Conservation (phyloP, 2,797 vertebrate species). For the Octomys mimax region DNA sequence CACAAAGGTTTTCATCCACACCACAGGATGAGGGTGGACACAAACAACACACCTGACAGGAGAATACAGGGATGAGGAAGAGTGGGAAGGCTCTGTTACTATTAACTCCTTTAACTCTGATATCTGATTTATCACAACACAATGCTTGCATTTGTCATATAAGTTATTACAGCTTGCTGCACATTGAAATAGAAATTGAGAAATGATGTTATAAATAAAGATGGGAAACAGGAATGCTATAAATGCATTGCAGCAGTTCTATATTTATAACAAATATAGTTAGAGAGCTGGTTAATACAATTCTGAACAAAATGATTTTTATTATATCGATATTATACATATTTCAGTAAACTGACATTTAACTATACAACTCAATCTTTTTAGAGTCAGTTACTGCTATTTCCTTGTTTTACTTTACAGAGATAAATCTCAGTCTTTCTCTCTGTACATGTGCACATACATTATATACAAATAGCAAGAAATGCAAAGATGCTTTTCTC, state of each 20-base stretch:
- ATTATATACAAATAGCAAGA: background rate
- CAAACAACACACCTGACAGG: background rate
- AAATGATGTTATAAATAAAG: background rate
- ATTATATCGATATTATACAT: background rate
- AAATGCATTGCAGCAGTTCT: background rate
- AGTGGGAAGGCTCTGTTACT: background rate
- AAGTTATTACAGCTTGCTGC: constrained; percentile 19
- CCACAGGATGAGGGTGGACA: background rate
- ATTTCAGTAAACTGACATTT: constrained; percentile 52
- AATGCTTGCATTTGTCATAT: background rate
- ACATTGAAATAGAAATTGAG: constrained; percentile 17
- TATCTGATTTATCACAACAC: background rate
- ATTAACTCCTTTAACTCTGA: constrained; percentile 32
- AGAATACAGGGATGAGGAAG: fast-evolving
- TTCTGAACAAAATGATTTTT: constrained; percentile 32
- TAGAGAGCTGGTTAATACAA: constrained; percentile 34
- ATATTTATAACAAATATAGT: background rate
- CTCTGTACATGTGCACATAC: background rate
- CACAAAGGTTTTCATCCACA: background rate
- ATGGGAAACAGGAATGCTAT: background rate
- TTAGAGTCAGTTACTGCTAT: background rate
- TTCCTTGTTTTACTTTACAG: constrained; percentile 49
- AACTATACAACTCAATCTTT: background rate
- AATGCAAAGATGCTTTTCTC: background rate
- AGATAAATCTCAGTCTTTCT: background rate